Conservation (phyloP, 2,113 vertebrate genomes). For the Trachemys scripta region DNA sequence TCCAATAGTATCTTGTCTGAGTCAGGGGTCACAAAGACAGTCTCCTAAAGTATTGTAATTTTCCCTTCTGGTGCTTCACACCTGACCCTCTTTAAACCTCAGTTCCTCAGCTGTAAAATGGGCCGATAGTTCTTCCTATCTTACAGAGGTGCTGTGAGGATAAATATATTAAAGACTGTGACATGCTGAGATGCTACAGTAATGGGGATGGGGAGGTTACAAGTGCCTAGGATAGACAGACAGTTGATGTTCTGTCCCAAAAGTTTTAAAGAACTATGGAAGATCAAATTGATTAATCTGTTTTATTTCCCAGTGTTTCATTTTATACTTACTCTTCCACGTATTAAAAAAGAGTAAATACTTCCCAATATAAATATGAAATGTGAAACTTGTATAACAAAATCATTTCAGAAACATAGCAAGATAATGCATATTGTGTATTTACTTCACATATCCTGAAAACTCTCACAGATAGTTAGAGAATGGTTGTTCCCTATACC, state of each 20-base stretch:
- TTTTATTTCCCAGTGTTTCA: background rate
- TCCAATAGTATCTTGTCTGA: background rate
- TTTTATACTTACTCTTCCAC: background rate
- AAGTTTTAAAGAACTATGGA: background rate
- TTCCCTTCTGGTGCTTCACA: background rate
- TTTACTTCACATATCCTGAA: background rate
- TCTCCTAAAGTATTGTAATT: background rate
- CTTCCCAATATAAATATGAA: background rate
- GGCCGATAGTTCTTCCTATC: background rate
- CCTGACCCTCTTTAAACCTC: background rate
- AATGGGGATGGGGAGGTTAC: rapidly evolving
- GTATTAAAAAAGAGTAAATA: background rate
- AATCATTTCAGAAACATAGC: background rate
- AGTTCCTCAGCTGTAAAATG: background rate
- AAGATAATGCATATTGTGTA: background rate
- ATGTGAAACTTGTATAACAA: background rate
- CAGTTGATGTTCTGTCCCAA: background rate
- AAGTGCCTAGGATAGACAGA: background rate
- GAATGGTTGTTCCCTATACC: background rate
- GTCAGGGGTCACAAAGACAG: background rate
- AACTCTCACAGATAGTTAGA: background rate
- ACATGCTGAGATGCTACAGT: background rate
- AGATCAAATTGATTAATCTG: background rate
- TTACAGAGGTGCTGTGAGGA: background rate
- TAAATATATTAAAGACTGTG: background rate